Percentiles rank a stretch among this genome's conserved stretches.
Conservation (phyloP, 2,113 vertebrate species). For the Scortum barcoo region DNA sequence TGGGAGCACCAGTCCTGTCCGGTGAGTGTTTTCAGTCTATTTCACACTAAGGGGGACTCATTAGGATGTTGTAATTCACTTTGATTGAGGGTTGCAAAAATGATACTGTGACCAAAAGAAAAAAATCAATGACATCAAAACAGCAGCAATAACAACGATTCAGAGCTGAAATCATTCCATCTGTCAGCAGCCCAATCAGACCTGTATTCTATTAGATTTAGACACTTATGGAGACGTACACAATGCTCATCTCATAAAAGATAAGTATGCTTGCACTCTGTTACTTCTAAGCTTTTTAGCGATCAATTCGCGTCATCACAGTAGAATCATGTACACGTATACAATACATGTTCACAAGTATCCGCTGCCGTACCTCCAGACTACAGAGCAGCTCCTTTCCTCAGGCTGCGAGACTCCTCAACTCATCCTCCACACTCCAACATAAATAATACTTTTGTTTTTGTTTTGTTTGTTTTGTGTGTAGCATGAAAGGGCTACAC, state of each 20-base stretch:
- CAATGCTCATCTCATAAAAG: neutral
- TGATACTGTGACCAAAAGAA: constrained; percentile 36
- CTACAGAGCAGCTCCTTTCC: too few species aligned
- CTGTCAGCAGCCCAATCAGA: neutral
- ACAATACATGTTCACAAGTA: too few species aligned
- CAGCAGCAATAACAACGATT: constrained; percentile 8
- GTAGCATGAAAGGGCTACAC: too few species aligned
- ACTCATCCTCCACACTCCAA: too few species aligned
- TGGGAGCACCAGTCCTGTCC: neutral
- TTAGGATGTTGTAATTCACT: constrained; percentile 47
- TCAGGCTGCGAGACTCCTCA: too few species aligned
- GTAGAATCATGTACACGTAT: neutral
- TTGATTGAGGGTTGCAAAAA: constrained; percentile 43
- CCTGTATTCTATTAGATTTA: neutral
- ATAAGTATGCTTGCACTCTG: neutral
- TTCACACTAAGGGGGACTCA: constrained; percentile 53
- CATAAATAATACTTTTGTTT: too few species aligned
- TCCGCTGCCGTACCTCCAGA: too few species aligned
- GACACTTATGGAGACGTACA: neutral
- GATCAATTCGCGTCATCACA: neutral
- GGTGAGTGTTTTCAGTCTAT: constrained; percentile 51
- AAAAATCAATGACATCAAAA: constrained; percentile 5
- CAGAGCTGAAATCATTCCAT: neutral
- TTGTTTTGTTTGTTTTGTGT: too few species aligned
- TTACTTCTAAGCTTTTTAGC: neutral